Evolutionary conservation across 2,113 vertebrate genomes (phyloP).

Genomic region (Pseudorhombus dupliciocellatus): DNA sequence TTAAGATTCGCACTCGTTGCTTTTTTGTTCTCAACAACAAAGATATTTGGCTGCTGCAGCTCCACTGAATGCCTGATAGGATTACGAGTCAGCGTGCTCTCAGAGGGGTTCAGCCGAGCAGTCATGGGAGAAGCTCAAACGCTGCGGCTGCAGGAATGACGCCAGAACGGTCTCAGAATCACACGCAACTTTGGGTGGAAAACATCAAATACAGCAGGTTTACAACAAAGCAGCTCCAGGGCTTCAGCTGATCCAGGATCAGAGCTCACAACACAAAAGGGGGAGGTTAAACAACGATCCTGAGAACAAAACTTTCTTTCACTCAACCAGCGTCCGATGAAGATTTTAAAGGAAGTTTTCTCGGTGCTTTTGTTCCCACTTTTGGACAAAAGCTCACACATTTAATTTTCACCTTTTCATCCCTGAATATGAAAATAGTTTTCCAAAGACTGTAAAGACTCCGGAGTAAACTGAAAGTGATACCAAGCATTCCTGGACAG

Average conservation of each 20-base stretch:
- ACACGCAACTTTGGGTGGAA: not conserved
- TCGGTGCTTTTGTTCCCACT: no score
- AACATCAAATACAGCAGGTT: not conserved
- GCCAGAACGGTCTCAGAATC: conserved; percentile 3
- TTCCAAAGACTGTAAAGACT: not conserved
- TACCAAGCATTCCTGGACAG: conserved; percentile 12
- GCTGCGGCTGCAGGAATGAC: conserved; percentile 2
- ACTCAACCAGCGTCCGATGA: no score
- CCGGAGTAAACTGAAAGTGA: not conserved
- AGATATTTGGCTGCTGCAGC: conserved; percentile 34
- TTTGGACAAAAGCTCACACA: not conserved
- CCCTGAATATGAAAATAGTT: not conserved
- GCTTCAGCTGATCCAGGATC: not conserved
- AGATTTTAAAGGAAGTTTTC: no score
- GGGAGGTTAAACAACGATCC: no score
- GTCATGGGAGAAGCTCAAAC: conserved; percentile 56
- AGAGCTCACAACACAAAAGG: no score
- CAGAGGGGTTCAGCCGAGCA: conserved; percentile 52
- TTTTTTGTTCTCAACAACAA: conserved; percentile 11
- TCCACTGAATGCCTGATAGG: conserved; percentile 51
- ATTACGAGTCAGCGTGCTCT: conserved; percentile 51
- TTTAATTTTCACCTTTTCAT: not conserved
- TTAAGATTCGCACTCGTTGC: conserved; percentile 8
- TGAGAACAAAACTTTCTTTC: no score
- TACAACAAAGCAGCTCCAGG: not conserved